These are phyloP conservation scores for Herminia tarsipennalis DNA, from an alignment of 2,888 invertebrate species.

Conservation along the genomic window DNA sequence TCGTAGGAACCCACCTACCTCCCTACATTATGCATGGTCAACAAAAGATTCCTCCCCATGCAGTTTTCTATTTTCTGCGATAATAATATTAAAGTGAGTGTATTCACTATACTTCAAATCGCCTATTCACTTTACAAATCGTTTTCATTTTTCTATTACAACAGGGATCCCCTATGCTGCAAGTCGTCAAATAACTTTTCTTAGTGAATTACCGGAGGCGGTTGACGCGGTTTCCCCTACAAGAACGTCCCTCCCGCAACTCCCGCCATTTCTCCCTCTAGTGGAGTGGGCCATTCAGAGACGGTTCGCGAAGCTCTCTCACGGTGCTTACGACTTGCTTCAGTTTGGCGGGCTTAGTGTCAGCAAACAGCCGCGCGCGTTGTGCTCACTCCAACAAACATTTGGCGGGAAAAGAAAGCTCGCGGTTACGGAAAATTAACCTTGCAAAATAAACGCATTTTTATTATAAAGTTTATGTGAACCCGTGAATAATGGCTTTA, in stretches of 20 bases:
- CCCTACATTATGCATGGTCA: too few relatives aligned
- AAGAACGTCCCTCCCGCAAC: conserved; percentile 79
- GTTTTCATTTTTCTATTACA: conserved; percentile 70
- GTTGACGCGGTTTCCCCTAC: conserved; percentile 82
- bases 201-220: conserved; percentile 83
- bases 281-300: conserved; percentile 81
- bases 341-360: conserved; percentile 82
- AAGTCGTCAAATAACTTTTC: conserved; percentile 82
- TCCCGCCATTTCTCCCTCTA: conserved; percentile 80
- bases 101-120: conserved; percentile 29
- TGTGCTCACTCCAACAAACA: conserved; percentile 47
- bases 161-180: conserved; percentile 63
- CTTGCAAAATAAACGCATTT: conserved; percentile 30
- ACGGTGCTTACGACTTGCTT: conserved; percentile 66
- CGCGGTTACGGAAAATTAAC: conserved; percentile 50
- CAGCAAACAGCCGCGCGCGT: conserved; percentile 67
- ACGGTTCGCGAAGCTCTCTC: conserved; percentile 83
- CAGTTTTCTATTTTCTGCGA: too few relatives aligned
- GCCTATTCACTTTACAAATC: conserved; percentile 50
- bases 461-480: conserved; percentile 64
- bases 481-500: conserved; percentile 63
- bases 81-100: conserved; percentile 9
- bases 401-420: conserved; percentile 73
- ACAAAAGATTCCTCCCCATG: too few relatives aligned
- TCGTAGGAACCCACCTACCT: too few relatives aligned